These are phyloP conservation scores for Cebus imitator DNA, from an alignment of 2,113 vertebrate species.

Conservation along the genomic window DNA sequence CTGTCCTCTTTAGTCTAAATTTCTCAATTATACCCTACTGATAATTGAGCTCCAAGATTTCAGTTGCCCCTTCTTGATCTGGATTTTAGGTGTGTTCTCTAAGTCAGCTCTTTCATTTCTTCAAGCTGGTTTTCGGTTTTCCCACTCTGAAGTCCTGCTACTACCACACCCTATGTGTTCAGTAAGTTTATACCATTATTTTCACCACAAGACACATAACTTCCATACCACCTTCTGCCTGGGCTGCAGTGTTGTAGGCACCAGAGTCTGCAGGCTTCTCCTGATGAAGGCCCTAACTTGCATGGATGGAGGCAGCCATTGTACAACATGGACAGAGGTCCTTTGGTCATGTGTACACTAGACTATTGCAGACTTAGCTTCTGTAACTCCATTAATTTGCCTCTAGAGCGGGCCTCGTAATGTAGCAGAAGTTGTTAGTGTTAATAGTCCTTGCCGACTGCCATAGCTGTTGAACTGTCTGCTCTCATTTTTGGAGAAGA, in stretches of 20 bases:
- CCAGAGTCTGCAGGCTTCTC: constrained; percentile 86
- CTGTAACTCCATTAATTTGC: constrained; percentile 80
- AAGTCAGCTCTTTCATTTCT: constrained; percentile 88
- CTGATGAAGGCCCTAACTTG: constrained; percentile 81
- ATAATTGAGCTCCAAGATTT: constrained; percentile 89
- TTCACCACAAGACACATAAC: constrained; percentile 88
- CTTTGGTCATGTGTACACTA: constrained; percentile 82
- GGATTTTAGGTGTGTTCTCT: constrained; percentile 83
- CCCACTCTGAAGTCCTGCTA: constrained; percentile 92
- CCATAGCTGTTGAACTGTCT: not conserved
- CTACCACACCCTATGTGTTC: constrained; percentile 90
- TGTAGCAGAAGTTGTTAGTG: not conserved
- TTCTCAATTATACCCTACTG: constrained; percentile 90
- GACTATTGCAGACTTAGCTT: constrained; percentile 85
- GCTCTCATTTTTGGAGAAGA: not conserved
- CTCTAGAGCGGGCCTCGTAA: constrained; percentile 26
- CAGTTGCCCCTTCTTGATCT: constrained; percentile 81
- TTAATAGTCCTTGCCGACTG: not conserved
- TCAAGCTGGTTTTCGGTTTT: constrained; percentile 89
- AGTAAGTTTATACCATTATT: constrained; percentile 89
- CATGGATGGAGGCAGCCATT: constrained; percentile 70
- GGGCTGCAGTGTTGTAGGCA: constrained; percentile 85
- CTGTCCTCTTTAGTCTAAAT: constrained; percentile 95
- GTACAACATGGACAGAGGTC: constrained; percentile 83
- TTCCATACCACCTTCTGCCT: constrained; percentile 83